Percentiles rank a stretch among this genome's conserved stretches.
Conservation (phyloP, 1,140 invertebrate species). For the Batillaria attramentaria region DNA sequence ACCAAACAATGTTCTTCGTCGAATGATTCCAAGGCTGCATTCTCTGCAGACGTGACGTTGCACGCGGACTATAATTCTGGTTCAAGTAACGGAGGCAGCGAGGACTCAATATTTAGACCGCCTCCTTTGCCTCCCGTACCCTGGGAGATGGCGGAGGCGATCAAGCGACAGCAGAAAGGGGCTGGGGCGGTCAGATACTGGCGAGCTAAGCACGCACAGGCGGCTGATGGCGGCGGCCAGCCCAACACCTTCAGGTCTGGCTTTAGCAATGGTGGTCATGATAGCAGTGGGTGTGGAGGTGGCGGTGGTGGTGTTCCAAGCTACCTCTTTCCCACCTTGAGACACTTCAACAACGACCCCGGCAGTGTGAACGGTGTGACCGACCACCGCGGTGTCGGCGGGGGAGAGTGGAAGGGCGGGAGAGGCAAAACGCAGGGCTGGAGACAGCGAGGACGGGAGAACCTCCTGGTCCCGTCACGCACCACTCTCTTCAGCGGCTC, state of each 20-base stretch:
- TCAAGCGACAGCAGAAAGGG: slow-evolving; percentile 24
- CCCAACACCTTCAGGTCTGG: not conserved
- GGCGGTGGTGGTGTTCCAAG: not conserved
- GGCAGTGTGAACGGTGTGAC: not conserved
- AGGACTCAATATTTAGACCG: too few species aligned
- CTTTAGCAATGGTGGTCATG: not conserved
- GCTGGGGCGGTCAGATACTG: slow-evolving; percentile 17
- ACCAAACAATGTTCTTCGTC: too few species aligned
- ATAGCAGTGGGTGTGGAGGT: not conserved
- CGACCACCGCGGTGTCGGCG: not conserved
- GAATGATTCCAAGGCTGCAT: too few species aligned
- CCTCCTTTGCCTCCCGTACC: not conserved
- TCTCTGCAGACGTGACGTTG: too few species aligned
- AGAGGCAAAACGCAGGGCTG: not conserved
- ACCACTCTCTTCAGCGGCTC: not conserved
- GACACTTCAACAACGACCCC: not conserved
- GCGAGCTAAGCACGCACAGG: slow-evolving; percentile 18
- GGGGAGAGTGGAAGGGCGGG: not conserved
- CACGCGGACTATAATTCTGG: too few species aligned
- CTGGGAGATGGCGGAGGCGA: slow-evolving; percentile 21
- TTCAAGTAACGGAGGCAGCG: too few species aligned
- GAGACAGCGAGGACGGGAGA: slow-evolving; percentile 3
- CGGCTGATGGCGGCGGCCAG: not conserved
- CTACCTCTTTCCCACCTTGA: not conserved
- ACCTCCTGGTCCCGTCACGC: too few species aligned